These are phyloP conservation scores for Plutomurus gul DNA, from an alignment of 1,140 invertebrate species.

Conservation along the genomic window DNA sequence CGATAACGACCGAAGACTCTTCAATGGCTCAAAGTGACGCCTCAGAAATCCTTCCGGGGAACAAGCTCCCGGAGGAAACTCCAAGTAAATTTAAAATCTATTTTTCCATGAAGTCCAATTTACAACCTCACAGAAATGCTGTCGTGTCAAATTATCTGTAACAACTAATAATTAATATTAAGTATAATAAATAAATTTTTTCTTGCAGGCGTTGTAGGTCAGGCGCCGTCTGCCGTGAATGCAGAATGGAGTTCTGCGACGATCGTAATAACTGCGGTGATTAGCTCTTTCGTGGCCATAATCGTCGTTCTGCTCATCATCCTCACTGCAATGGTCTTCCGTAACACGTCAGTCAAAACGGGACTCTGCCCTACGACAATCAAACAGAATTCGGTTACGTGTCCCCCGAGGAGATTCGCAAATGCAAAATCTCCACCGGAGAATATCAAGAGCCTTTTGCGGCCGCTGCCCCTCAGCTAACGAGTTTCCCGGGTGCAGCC, in stretches of 20 bases:
- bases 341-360: constrained; percentile 46
- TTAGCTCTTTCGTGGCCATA: constrained; percentile 53
- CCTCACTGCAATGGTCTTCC: constrained; percentile 48
- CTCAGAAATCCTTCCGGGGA: constrained; percentile 39
- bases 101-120: not conserved
- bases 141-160: not conserved
- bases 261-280: constrained; percentile 52
- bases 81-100: constrained; percentile 26
- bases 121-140: not conserved
- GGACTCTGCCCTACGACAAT: constrained; percentile 49
- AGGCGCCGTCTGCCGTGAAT: not conserved
- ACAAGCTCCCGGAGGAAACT: constrained; percentile 33
- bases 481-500: constrained; percentile 43
- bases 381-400: constrained; percentile 51
- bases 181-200: not conserved
- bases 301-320: constrained; percentile 49
- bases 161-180: not conserved
- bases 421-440: constrained; percentile 50
- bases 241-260: constrained; percentile 49
- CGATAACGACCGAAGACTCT: constrained; percentile 38
- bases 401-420: constrained; percentile 48
- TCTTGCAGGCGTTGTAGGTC: not conserved
- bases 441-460: constrained; percentile 53
- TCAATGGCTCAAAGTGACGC: constrained; percentile 51
- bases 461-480: constrained; percentile 37